Conservation (phyloP, 37 sponge, comb jelly and placozoan genomes). For the Mnemiopsis leidyi region DNA sequence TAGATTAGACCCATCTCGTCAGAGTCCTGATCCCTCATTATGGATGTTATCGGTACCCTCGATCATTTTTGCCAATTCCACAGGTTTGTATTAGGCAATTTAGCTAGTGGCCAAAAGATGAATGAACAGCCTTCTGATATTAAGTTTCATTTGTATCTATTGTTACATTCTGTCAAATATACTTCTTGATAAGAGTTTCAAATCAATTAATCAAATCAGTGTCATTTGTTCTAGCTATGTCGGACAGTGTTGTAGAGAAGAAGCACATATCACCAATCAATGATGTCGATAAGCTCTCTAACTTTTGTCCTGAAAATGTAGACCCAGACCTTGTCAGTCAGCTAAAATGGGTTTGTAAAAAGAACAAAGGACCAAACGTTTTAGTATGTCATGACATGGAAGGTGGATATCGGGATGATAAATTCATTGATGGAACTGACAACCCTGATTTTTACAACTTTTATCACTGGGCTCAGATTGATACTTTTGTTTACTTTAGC, state of each 20-base stretch:
- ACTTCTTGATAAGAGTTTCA: too few species aligned
- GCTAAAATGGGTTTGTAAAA: not conserved
- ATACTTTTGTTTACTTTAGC: conserved; percentile 91
- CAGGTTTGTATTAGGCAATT: too few species aligned
- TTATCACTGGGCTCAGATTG: conserved; percentile 94
- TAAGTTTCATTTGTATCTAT: too few species aligned
- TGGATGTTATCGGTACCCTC: too few species aligned
- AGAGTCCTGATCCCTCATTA: too few species aligned
- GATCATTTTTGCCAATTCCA: too few species aligned
- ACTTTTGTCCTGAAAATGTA: not conserved
- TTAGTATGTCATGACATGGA: conserved; percentile 97
- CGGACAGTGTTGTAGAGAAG: not conserved
- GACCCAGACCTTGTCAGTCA: not conserved
- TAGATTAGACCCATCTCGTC: too few species aligned
- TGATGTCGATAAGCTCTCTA: not conserved
- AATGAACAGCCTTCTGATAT: too few species aligned
- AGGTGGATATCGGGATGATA: conserved; percentile 90
- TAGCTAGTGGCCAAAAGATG: too few species aligned
- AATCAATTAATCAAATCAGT: too few species aligned
- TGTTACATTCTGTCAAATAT: too few species aligned
- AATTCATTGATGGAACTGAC: conserved; percentile 71
- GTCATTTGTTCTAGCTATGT: not conserved
- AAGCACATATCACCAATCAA: conserved; percentile 1
- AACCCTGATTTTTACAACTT: conserved; percentile 73
- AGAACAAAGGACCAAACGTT: not conserved